phyloP scores from a whole-genome alignment of 2,113 vertebrate species.

The Neodontobutis hainanensis region DNA sequence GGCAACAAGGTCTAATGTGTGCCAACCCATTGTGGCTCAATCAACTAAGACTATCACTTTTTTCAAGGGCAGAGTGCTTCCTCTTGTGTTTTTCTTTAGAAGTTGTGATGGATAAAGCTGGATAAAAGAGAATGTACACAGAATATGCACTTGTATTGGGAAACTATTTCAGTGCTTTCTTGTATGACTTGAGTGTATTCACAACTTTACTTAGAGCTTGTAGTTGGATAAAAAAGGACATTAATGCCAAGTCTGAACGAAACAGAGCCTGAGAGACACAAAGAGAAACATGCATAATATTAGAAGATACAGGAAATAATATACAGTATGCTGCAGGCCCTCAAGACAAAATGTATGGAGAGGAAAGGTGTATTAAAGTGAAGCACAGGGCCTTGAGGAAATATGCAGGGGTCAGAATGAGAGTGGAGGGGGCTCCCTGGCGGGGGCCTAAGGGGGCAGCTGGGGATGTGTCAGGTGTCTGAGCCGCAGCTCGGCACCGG shows the following conservation, averaged over 20 bases:
- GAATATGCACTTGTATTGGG: background rate
- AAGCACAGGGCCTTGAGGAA: slow-evolving; percentile 82
- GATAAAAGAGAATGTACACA: background rate
- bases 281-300: slow-evolving; percentile 37
- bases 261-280: slow-evolving; percentile 15
- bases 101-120: background rate
- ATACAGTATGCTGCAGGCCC: slow-evolving; percentile 34
- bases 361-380: slow-evolving; percentile 60
- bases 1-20: no score
- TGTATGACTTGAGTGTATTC: background rate
- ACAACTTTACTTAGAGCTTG: background rate
- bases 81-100: background rate
- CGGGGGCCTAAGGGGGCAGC: slow-evolving; percentile 65
- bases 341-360: slow-evolving; percentile 36
- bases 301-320: slow-evolving; percentile 31
- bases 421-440: slow-evolving; percentile 87
- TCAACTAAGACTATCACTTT: no score
- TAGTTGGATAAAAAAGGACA: background rate
- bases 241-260: slow-evolving; percentile 7
- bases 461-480: slow-evolving; percentile 94
- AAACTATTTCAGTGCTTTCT: background rate
- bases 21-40: no score
- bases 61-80: no score
- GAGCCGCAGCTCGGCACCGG: slow-evolving; percentile 65
- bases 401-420: slow-evolving; percentile 69